Evolutionary conservation across 2,888 invertebrate species (phyloP).

Genomic region (Thymelicus lineola): DNA sequence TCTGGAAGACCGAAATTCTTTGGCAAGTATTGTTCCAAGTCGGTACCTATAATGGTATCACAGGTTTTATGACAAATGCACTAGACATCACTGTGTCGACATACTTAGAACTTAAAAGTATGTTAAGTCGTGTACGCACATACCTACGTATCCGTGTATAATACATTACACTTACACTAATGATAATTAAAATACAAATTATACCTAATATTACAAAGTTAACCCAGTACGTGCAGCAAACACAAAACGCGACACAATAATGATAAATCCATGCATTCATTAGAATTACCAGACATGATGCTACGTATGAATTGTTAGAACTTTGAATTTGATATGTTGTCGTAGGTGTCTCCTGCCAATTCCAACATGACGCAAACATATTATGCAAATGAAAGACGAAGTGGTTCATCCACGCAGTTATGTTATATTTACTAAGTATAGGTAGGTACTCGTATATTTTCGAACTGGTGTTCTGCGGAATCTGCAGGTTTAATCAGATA

Average conservation of each 20-base stretch:
- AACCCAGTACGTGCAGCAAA: slow-evolving; percentile 26
- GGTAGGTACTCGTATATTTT: slow-evolving; percentile 3
- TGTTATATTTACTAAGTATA: slow-evolving; percentile 41
- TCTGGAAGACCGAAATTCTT: slow-evolving; percentile 87
- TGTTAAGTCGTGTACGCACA: too few relatives aligned
- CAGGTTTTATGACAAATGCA: slow-evolving; percentile 28
- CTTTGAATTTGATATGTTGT: slow-evolving; percentile 42
- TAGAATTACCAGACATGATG: slow-evolving; percentile 44
- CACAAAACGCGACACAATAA: slow-evolving; percentile 49
- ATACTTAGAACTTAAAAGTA: too few relatives aligned
- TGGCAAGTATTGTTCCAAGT: slow-evolving; percentile 86
- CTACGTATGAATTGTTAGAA: slow-evolving; percentile 34
- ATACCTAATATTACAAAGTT: not conserved
- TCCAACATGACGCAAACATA: slow-evolving; percentile 45
- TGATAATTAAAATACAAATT: not conserved
- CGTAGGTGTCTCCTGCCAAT: slow-evolving; percentile 63
- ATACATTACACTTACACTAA: not conserved
- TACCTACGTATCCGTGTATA: not conserved
- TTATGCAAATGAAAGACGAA: slow-evolving; percentile 54
- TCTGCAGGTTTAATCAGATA: slow-evolving; percentile 17
- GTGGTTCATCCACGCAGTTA: slow-evolving; percentile 49
- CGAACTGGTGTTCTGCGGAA: slow-evolving; percentile 7
- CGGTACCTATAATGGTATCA: slow-evolving; percentile 77
- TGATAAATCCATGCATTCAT: slow-evolving; percentile 55
- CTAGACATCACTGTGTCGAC: not conserved